A percentile compares a stretch with the other conserved stretches of the same genome.
These are phyloP conservation scores for Tineola bisselliella DNA, from an alignment of 2,888 invertebrate species.

Conservation along the genomic window DNA sequence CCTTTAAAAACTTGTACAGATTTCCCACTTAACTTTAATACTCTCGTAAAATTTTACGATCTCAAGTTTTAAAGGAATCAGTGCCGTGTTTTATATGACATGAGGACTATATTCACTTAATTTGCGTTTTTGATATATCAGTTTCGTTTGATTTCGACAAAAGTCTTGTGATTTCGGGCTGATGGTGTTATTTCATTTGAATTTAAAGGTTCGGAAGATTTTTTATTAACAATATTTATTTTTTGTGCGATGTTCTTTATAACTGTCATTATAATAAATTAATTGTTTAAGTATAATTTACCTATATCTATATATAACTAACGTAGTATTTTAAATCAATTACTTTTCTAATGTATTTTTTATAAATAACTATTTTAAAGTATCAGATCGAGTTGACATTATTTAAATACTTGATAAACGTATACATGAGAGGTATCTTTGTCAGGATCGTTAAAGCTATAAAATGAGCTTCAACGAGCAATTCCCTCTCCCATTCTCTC, in stretches of 20 bases:
- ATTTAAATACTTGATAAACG: not conserved
- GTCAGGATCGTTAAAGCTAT: slow-evolving; percentile 18
- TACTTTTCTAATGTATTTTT: no score
- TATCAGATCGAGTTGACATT: not conserved
- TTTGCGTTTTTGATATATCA: not conserved
- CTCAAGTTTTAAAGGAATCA: not conserved
- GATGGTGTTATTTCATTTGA: not conserved
- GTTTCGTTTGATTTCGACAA: not conserved
- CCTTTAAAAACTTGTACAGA: slow-evolving; percentile 54
- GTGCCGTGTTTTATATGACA: not conserved
- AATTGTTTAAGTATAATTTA: no score
- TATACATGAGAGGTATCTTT: slow-evolving; percentile 22
- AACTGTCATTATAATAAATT: no score
- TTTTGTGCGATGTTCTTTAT: not conserved
- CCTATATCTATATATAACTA: no score
- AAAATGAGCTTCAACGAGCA: not conserved
- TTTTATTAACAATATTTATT: not conserved
- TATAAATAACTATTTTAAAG: no score
- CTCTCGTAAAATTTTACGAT: slow-evolving; percentile 55
- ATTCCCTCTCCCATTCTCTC: slow-evolving; percentile 24
- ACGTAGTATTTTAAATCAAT: no score
- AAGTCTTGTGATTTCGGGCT: not conserved
- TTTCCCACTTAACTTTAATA: slow-evolving; percentile 67
- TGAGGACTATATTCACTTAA: not conserved
- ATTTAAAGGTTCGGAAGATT: not conserved